Base-by-base conservation (phyloP, 2,113 vertebrate species). In the Falcunculus frontatus region DNA sequence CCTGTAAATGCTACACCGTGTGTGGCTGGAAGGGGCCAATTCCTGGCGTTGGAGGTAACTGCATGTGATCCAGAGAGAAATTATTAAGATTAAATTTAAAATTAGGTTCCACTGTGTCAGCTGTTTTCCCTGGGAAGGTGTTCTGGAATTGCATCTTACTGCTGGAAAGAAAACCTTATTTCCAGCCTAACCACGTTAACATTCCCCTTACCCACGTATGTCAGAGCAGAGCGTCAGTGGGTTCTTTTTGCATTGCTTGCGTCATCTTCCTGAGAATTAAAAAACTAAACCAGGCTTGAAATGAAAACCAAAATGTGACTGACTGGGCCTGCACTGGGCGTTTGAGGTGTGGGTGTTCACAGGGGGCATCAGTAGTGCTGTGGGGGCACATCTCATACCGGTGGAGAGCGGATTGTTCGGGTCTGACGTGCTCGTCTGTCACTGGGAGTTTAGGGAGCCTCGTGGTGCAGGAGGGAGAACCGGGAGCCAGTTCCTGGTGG, bases 201-300 rank as follows among this genome's bases (percentile, higher is more conserved):
- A 0, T 53, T 85, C 41, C 52, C 63, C 47, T 78, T 77, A 46
- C 53, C 73, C 2, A 6, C 65, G 16, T n/a, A 7, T 67, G 59
- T 90, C 84, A 73, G 16, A 57, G 12, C 60, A 17, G 76, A 39
- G 68, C 59, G 41, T 53, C 84, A 39, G 10, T 37, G 65, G 47
- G 30, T 69, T 90, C 75, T 64, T 81, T 84, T 53, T 84, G 79
- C 42, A 44, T 84, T 29, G 1, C 82, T 95, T 93, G 25, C 60
- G 47, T 95, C 90, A 91, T 57, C 83, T 83, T 90, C 81, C 92
- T 70, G 72, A 77, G 79, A 76, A 55, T 21, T 73, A 37, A 88
- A 87, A 75, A 75, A 79, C 49, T 37, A 23, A 91, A 83, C 17
- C 46, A 21, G 59, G 37, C 88, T 81, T 6, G 6, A 78, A 86